Conservation (phyloP, 2,797 vertebrate species). For the Danio jaintianensis region DNA sequence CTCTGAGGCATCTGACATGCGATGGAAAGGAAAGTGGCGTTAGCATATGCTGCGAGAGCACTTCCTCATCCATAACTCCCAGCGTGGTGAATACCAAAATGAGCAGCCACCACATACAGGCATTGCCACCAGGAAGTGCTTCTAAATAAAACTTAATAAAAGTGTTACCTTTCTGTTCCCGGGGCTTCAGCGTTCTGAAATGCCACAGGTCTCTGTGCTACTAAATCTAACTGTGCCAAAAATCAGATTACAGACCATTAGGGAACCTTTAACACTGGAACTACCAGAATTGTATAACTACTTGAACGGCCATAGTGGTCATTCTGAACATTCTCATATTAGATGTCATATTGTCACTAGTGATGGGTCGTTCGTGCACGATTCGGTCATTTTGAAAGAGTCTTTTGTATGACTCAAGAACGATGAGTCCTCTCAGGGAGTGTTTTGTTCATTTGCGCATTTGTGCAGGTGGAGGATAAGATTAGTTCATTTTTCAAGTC, state of each 20-base stretch:
- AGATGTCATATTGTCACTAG: no score
- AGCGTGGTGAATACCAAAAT: constrained; percentile 71
- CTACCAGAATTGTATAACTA: no score
- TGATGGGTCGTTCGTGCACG: no score
- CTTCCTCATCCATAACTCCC: constrained; percentile 71
- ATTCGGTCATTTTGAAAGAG: no score
- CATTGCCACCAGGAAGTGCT: constrained; percentile 31
- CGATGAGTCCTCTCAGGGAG: no score
- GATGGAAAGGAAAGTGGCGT: constrained; percentile 61
- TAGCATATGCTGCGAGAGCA: constrained; percentile 63
- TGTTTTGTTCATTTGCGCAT: no score
- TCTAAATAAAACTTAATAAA: constrained; percentile 10
- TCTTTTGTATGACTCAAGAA: no score
- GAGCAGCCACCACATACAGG: constrained; percentile 5
- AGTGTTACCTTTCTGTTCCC: not conserved
- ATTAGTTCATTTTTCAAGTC: no score
- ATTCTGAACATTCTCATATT: no score
- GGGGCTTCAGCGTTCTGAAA: not conserved
- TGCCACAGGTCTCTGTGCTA: not conserved
- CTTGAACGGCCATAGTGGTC: no score
- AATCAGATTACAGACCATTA: not conserved
- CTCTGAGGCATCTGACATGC: constrained; percentile 33
- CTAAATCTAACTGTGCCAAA: not conserved
- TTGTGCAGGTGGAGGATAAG: no score
- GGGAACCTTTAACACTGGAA: not conserved